Evolutionary conservation across 2,797 vertebrate genomes (phyloP), one percentile per base, ranked within the genome.

Genomic region (Anas acuta): DNA sequence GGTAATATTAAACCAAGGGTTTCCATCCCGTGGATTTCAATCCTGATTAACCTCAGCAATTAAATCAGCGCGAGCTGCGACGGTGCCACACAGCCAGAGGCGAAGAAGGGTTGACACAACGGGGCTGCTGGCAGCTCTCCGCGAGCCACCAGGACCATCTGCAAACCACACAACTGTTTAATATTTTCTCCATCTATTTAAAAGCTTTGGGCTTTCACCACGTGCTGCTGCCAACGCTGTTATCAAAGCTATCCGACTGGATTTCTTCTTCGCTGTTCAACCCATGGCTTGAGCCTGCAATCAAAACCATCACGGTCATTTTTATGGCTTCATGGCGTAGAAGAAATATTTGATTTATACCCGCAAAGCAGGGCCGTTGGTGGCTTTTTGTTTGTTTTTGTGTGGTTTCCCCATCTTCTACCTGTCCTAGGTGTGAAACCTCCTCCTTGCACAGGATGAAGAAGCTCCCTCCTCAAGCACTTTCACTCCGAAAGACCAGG

Each of bases 81-180:
- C 0, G 2, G 35, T 23, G 23, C 30, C 62, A 47, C 2, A 4
- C 0, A 1, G 47, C 9, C 22, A 43, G 13, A 5, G 10, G 43
- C 3, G 6, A 73, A 73, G 9, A 67, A 73, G 54, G 32, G 39
- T 3, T 72, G 66, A 66, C 41, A 54, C 47, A 25, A 39, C 0
- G 5, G 37, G 45, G 30, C 26, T 9, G 53, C 32, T 51, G 32
- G 7, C 16, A 32, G 25, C 32, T n/a, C 39, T 20, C 30, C 4
- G n/a, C 32, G 70, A 84, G 22, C 51, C 69, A 23, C 23, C 43
- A 28, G 57, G 37, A 67, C 26, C 65, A 22, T 37, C 3, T 4
- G 37, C n/a, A 33, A 77, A 84, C 49, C 58, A 73, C 20, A 73
- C 43, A 58, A 84, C 4, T 61, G 11, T 66, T 47, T 41, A 66